Evolutionary conservation across 2,888 invertebrate species (phyloP).

Genomic region (Pachliopta kotzebuea): DNA sequence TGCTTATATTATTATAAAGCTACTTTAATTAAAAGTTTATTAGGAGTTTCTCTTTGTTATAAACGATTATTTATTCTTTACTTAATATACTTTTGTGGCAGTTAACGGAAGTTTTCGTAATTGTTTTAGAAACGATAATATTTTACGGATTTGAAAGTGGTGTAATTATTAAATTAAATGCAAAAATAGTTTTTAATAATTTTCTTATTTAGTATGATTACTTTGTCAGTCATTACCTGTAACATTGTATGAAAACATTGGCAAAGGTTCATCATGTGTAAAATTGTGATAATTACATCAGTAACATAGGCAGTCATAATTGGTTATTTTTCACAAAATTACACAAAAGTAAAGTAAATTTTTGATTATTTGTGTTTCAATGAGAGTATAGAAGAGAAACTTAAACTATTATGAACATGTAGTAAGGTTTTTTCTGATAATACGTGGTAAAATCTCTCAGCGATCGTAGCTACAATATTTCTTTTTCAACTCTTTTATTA

Average conservation of each 20-base stretch:
- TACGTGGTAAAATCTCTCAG: conserved; percentile 15
- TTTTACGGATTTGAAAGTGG: background rate
- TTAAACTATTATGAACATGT: background rate
- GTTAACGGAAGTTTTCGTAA: background rate
- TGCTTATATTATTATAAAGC: conserved; percentile 1
- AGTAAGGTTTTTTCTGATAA: conserved; percentile 16
- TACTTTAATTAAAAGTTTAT: conserved; percentile 2
- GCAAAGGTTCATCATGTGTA: conserved; percentile 1
- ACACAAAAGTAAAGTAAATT: no score
- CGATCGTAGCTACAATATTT: conserved; percentile 35
- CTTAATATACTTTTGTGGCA: background rate
- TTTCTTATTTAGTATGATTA: conserved; percentile 2
- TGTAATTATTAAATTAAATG: background rate
- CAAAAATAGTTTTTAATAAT: background rate
- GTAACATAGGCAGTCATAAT: background rate
- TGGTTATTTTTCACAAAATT: no score
- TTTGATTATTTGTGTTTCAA: no score
- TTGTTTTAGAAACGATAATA: background rate
- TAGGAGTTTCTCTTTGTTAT: conserved; percentile 1
- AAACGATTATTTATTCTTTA: background rate
- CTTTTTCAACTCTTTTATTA: conserved; percentile 41
- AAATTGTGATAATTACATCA: conserved; percentile 14
- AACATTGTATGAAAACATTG: conserved; percentile 10
- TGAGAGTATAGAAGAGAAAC: no score
- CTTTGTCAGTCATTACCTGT: background rate